Percentiles rank a stretch among this genome's conserved stretches.
phyloP scores from a whole-genome alignment of 2,797 vertebrate genomes.

The Lithobates pipiens region DNA sequence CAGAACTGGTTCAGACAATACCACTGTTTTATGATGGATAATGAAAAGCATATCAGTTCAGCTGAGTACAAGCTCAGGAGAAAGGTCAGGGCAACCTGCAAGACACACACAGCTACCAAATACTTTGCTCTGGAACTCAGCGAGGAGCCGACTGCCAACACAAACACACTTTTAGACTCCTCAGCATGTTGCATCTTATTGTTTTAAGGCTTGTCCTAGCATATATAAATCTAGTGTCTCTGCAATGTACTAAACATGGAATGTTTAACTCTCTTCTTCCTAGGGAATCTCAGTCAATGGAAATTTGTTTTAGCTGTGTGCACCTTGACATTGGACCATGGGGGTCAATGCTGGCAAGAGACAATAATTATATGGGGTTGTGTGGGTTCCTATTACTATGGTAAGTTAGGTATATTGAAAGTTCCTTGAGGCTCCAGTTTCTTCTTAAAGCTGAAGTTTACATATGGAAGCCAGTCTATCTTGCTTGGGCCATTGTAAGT shows the following conservation, averaged over 20 bases:
- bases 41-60: constrained; percentile 38
- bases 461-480: no score
- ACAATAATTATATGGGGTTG: no score
- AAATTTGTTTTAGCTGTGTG: no score
- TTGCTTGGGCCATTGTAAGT: no score
- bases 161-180: constrained; percentile 40
- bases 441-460: no score
- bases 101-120: constrained; percentile 43
- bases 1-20: constrained; percentile 54
- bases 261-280: constrained; percentile 8
- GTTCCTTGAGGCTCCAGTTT: no score
- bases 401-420: no score
- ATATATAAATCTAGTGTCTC: constrained; percentile 11
- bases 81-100: constrained; percentile 51
- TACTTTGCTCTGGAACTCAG: constrained; percentile 3
- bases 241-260: neutral
- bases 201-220: constrained; percentile 7
- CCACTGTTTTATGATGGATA: constrained; percentile 46
- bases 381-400: no score
- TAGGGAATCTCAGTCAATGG: neutral
- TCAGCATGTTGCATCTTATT: constrained; percentile 32
- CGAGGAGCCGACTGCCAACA: constrained; percentile 32
- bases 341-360: no score
- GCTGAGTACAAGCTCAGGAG: constrained; percentile 26
- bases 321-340: no score